Base-by-base conservation (phyloP, 2,797 vertebrate genomes). In the Coregonus suidteri region DNA sequence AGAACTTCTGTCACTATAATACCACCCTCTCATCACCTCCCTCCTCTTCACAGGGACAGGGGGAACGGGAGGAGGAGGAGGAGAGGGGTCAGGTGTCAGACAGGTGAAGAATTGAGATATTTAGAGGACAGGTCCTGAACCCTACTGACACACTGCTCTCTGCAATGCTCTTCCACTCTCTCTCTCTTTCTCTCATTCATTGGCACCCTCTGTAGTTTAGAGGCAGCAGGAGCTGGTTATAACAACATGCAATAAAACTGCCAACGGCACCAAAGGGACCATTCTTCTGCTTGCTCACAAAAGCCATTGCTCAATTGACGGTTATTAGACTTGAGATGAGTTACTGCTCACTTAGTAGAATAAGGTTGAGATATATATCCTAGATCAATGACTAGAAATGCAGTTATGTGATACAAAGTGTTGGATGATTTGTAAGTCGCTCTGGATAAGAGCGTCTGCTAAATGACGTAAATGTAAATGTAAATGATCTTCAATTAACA, bases 71-170 rank as follows among this genome's bases (percentile, higher is more conserved):
- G 54, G 16, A 31, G 59, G 76, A 37, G 4, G 20, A 31, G 75
- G 85, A 68, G 71, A 79, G 84, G 82, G 85, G 89, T 83, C 79
- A 84, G 67, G 62, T 71, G 71, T 75, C 80, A 15, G 75, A 85
- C 82, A 85, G 84, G 82, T 89, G 88, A 90, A 88, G 87, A 92
- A 86, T 86, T 75, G 73, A 76, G 75, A 89, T 82, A 85, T 90
- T 83, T 88, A 77, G 85, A 75, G 64, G 86, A 79, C 88, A 88
- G 81, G 85, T 82, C 82, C 67, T 67, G 81, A 90, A 90, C 86
- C 78, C 85, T 89, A 83, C 56, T 62, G 82, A 77, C 74, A 75
- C 9, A 41, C 47, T 71, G 56, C 71, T 59, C 69, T 64, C 54
- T 37, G 71, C 51, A 62, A 47, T 31, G 47, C 35, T 15, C 0